phyloP scores from a whole-genome alignment of 1,140 invertebrate genomes.

The Aradophagus sp. region DNA sequence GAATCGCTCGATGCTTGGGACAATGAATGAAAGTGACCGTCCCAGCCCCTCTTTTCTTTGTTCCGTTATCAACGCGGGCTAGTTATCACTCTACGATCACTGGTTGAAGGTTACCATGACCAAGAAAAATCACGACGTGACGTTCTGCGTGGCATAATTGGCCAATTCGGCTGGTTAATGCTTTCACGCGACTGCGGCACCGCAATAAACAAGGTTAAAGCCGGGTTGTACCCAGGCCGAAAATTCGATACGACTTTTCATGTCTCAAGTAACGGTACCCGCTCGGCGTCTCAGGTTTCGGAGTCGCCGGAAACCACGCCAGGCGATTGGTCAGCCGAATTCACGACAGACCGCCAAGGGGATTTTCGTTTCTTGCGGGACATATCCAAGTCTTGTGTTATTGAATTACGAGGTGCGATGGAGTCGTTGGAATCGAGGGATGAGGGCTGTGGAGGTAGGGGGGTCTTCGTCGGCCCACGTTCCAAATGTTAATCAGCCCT shows the following conservation, averaged over 20 bases:
- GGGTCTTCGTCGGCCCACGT: too few relatives aligned
- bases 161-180: constrained; percentile 29
- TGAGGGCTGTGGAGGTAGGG: too few relatives aligned
- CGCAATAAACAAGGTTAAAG: constrained; percentile 31
- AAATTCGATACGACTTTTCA: constrained; percentile 54
- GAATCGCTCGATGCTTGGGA: constrained; percentile 3
- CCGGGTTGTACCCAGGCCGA: constrained; percentile 22
- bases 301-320: constrained; percentile 43
- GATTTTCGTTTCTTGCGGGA: constrained; percentile 43
- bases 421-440: constrained; percentile 11
- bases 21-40: constrained; percentile 45
- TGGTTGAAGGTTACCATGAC: too few relatives aligned
- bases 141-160: constrained; percentile 40
- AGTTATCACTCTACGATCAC: too few relatives aligned
- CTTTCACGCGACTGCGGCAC: constrained; percentile 1
- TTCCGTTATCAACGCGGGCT: constrained; percentile 24
- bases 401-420: constrained; percentile 41
- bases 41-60: constrained; percentile 17
- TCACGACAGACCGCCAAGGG: constrained; percentile 40
- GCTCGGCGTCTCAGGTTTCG: constrained; percentile 44
- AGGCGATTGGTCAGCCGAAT: constrained; percentile 55
- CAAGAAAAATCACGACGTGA: too few relatives aligned
- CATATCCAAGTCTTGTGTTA: constrained; percentile 38
- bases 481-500: constrained; percentile 17
- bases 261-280: constrained; percentile 50